Conservation (phyloP, 2,888 invertebrate genomes). For the Harpalus rufipes region DNA sequence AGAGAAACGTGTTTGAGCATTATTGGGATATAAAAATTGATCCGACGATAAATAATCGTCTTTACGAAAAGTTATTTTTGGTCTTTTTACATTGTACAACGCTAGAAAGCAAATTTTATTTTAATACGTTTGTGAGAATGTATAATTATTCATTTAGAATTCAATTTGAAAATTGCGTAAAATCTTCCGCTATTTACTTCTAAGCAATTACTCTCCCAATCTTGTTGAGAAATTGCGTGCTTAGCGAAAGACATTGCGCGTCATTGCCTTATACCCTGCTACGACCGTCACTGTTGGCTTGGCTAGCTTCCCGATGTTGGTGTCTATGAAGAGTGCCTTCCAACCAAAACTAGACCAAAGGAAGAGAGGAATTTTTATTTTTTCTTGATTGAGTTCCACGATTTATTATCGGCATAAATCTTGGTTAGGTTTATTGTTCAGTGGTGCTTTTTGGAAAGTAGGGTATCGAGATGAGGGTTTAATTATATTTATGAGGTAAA, state of each 20-base stretch:
- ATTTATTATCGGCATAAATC: slow-evolving; percentile 44
- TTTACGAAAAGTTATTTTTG: too few species aligned
- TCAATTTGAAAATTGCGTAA: slow-evolving; percentile 1
- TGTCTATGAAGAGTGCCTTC: slow-evolving; percentile 12
- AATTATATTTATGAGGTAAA: slow-evolving; percentile 49
- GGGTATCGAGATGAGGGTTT: slow-evolving; percentile 41
- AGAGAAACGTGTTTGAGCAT: too few species aligned
- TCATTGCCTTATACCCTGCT: not conserved
- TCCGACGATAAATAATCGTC: too few species aligned
- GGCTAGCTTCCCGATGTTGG: slow-evolving; percentile 9
- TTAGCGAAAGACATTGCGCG: not conserved
- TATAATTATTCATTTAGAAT: not conserved
- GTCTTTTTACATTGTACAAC: too few species aligned
- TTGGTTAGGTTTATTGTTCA: slow-evolving; percentile 45
- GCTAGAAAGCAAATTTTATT: not conserved
- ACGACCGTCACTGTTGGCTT: not conserved
- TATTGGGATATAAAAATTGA: too few species aligned
- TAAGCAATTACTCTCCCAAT: not conserved
- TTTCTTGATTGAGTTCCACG: slow-evolving; percentile 47
- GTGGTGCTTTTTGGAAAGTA: slow-evolving; percentile 20
- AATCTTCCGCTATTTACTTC: slow-evolving; percentile 5
- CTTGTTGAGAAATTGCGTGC: not conserved
- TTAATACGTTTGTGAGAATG: not conserved
- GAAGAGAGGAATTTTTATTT: slow-evolving; percentile 38
- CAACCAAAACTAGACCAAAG: slow-evolving; percentile 22